A percentile compares a stretch with the other conserved stretches of the same genome.
These are phyloP conservation scores for Poeciliopsis infans DNA, from an alignment of 2,797 vertebrate genomes.

Conservation along the genomic window DNA sequence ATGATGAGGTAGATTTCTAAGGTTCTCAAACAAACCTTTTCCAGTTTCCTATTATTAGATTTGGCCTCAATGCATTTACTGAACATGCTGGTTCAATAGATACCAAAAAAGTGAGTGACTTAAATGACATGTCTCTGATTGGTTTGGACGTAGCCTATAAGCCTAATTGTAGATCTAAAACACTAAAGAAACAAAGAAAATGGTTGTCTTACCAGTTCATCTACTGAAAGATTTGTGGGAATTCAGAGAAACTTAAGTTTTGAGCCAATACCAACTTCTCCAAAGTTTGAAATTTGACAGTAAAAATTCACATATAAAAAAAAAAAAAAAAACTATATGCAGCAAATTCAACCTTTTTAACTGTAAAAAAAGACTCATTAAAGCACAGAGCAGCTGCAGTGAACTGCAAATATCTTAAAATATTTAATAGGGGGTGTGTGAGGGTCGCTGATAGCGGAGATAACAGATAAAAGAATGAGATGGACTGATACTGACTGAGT, in stretches of 20 bases:
- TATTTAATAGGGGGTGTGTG: conserved; percentile 43
- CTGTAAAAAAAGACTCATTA: conserved; percentile 26
- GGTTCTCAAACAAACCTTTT: neutral
- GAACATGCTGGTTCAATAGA: neutral
- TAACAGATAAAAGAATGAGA: conserved; percentile 43
- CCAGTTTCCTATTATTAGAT: neutral
- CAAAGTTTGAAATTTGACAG: neutral
- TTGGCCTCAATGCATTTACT: neutral
- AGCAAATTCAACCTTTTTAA: conserved; percentile 4
- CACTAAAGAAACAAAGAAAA: neutral
- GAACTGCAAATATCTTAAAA: conserved; percentile 46
- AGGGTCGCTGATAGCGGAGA: conserved; percentile 27
- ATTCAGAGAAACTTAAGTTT: neutral
- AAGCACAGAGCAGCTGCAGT: conserved; percentile 30
- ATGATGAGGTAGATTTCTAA: neutral
- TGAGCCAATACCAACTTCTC: neutral
- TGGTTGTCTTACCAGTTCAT: neutral
- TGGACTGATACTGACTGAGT: conserved; percentile 59
- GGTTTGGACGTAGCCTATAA: neutral
- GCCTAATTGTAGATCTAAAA: neutral
- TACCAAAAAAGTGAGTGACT: neutral
- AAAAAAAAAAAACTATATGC: neutral
- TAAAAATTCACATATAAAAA: conserved; percentile 4
- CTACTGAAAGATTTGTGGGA: neutral
- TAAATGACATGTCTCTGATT: neutral